These are phyloP conservation scores for Yponomeuta sedellus DNA, from an alignment of 2,888 invertebrate species.

Conservation along the genomic window DNA sequence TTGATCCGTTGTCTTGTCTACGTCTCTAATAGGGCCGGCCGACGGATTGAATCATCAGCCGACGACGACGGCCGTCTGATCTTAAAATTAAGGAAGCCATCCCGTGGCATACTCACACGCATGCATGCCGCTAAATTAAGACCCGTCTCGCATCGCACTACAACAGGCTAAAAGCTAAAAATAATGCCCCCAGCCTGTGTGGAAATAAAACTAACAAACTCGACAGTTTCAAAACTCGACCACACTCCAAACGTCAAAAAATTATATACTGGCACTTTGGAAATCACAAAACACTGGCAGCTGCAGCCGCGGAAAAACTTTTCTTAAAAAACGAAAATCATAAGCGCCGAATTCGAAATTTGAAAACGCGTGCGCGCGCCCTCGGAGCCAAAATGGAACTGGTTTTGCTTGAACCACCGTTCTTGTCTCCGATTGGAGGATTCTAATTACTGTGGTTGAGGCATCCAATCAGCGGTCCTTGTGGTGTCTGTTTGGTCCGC, in stretches of 20 bases:
- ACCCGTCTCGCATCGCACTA: constrained; percentile 61
- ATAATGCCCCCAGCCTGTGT: constrained; percentile 57
- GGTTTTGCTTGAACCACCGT: constrained; percentile 59
- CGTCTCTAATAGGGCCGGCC: neutral
- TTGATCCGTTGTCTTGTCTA: neutral
- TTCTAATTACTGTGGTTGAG: constrained; percentile 36
- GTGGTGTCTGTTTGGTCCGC: constrained; percentile 47
- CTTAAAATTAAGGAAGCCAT: constrained; percentile 59
- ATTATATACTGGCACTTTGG: constrained; percentile 23
- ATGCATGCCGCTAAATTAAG: constrained; percentile 69
- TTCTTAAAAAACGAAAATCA: constrained; percentile 27
- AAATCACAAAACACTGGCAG: constrained; percentile 33
- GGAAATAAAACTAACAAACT: constrained; percentile 49
- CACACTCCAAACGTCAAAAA: constrained; percentile 16
- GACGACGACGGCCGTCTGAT: constrained; percentile 29
- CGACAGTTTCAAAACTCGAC: constrained; percentile 20
- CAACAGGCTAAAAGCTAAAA: constrained; percentile 68
- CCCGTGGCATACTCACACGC: constrained; percentile 60
- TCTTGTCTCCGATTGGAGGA: constrained; percentile 51
- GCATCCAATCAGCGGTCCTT: constrained; percentile 44
- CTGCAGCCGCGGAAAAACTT: constrained; percentile 23
- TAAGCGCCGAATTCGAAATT: constrained; percentile 37
- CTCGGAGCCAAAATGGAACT: constrained; percentile 64
- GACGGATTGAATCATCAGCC: neutral
- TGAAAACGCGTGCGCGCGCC: constrained; percentile 49